A percentile compares a stretch with the other conserved stretches of the same genome.
These are phyloP conservation scores for Diplolepis rosae DNA, from an alignment of 2,888 invertebrate genomes.

Conservation along the genomic window DNA sequence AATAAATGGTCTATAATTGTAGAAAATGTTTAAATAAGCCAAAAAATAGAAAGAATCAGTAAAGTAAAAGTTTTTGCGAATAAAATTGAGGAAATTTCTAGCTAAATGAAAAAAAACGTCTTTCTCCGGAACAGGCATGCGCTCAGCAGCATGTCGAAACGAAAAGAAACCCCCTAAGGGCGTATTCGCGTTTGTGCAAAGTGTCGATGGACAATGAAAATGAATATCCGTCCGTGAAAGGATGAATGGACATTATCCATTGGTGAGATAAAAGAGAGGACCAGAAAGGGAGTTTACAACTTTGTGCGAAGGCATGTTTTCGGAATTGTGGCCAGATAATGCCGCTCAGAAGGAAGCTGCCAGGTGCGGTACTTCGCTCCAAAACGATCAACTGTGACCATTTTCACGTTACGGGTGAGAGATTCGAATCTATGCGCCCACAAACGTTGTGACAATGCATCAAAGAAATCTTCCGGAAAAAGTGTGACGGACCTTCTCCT, in stretches of 20 bases:
- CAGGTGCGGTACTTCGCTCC: conserved; percentile 49
- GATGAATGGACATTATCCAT: conserved; percentile 64
- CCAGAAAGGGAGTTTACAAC: conserved; percentile 58
- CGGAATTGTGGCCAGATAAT: conserved; percentile 63
- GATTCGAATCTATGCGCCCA: conserved; percentile 31
- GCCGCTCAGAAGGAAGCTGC: conserved; percentile 56
- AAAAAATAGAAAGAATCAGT: too few relatives aligned
- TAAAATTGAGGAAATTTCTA: conserved; percentile 1
- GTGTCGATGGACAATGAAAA: conserved; percentile 59
- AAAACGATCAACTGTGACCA: conserved; percentile 48
- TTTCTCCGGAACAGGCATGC: conserved; percentile 3
- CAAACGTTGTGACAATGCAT: conserved; percentile 44
- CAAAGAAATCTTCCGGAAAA: conserved; percentile 43
- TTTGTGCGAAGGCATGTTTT: conserved; percentile 64
- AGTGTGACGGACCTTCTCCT: conserved; percentile 38
- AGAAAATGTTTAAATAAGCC: too few relatives aligned
- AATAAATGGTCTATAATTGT: too few relatives aligned
- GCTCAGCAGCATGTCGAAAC: conserved; percentile 38
- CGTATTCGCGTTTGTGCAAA: conserved; percentile 53
- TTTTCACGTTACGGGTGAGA: conserved; percentile 27
- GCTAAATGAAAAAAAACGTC: conserved; percentile 18
- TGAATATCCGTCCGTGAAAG: conserved; percentile 58
- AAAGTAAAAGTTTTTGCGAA: too few relatives aligned
- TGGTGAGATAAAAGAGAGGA: conserved; percentile 51
- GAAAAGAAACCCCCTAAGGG: conserved; percentile 38